Conservation (phyloP, 2,113 vertebrate species). For the Pogonocichla stellata region DNA sequence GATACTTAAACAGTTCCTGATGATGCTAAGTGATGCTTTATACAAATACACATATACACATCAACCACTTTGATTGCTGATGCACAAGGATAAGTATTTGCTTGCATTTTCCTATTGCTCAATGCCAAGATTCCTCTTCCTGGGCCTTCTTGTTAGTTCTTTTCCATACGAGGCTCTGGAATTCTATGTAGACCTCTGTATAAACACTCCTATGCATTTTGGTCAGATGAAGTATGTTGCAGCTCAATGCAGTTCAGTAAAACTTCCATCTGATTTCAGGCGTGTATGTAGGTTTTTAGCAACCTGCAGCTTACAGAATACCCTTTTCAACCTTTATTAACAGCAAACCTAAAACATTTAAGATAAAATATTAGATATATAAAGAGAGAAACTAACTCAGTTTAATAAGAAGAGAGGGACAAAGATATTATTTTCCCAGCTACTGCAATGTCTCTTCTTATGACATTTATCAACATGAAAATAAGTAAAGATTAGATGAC, state of each 20-base stretch:
- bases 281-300: background rate
- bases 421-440: background rate
- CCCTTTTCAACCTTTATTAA: background rate
- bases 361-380: background rate
- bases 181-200: background rate
- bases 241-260: background rate
- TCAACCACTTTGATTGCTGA: background rate
- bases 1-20: background rate
- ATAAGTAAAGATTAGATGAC: background rate
- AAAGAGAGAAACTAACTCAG: accelerated
- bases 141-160: background rate
- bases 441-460: background rate
- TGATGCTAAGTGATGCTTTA: background rate
- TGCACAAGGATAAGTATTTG: background rate
- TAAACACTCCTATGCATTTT: background rate
- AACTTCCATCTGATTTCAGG: background rate
- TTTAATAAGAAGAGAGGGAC: background rate
- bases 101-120: background rate
- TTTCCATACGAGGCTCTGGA: background rate
- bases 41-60: accelerated
- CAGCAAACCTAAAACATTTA: background rate
- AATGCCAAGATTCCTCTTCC: background rate
- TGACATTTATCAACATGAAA: background rate
- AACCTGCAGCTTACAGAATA: background rate
- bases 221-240: background rate